Conservation (phyloP, 2,888 invertebrate species). For the Rotaria sp. region DNA sequence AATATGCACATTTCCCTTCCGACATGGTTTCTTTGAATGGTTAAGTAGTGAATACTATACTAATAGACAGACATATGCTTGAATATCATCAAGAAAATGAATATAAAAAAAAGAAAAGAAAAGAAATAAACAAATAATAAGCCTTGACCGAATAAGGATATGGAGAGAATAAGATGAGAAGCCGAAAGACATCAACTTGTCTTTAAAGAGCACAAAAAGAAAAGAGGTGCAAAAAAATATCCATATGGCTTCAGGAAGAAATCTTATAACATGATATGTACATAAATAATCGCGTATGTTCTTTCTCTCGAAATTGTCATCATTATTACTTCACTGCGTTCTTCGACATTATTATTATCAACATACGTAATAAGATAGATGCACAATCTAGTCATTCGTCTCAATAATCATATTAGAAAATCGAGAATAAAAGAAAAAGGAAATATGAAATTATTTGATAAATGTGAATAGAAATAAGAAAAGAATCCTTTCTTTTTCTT, state of each 20-base stretch:
- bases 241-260: not conserved
- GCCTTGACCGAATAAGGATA: not conserved
- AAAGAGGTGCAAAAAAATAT: not conserved
- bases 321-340: not conserved
- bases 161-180: not conserved
- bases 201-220: not conserved
- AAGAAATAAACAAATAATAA: not conserved
- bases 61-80: not conserved
- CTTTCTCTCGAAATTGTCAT: not conserved
- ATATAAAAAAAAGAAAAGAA: not conserved
- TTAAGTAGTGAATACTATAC: not conserved
- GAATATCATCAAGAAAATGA: not conserved
- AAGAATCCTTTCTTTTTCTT: not conserved
- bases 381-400: not conserved
- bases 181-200: not conserved
- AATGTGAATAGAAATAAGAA: not conserved
- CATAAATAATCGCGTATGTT: not conserved
- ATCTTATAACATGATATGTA: not conserved
- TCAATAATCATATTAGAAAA: not conserved
- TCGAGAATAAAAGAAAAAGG: not conserved
- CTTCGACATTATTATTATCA: not conserved
- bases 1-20: not conserved
- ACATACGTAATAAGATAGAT: not conserved
- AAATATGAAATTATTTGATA: not conserved
- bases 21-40: not conserved